Evolutionary conservation across 2,888 invertebrate genomes (phyloP).

Genomic region (Eupithecia tripunctaria): DNA sequence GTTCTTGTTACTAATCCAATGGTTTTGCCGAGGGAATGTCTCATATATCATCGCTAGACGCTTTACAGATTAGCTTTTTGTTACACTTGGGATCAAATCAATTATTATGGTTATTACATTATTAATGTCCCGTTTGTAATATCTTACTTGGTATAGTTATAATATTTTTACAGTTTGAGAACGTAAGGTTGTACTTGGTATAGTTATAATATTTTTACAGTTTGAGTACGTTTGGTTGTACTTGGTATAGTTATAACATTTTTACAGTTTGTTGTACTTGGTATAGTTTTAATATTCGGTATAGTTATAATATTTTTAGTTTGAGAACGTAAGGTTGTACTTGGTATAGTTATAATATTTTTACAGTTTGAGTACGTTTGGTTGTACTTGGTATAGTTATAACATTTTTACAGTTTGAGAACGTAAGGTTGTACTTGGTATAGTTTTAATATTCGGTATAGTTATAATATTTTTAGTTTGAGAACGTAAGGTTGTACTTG

Average conservation of each 20-base stretch:
- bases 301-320: background rate
- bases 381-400: background rate
- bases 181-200: background rate
- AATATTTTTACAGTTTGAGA: background rate
- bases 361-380: background rate
- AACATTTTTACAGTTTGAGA: background rate
- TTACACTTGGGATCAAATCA: background rate
- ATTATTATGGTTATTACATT: background rate
- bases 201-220: no score
- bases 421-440: no score
- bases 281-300: no score
- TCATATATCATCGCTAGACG: conserved; percentile 13
- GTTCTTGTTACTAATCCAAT: conserved; percentile 19
- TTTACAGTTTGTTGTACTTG: background rate
- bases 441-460: no score
- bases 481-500: no score
- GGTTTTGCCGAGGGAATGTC: conserved; percentile 16
- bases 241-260: background rate
- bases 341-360: background rate
- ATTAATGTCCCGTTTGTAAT: background rate
- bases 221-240: no score
- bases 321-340: background rate
- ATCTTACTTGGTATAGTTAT: background rate
- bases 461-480: background rate
- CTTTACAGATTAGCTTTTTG: conserved; percentile 25